phyloP scores from a whole-genome alignment of 2,888 invertebrate genomes.

The Dromius quadrimaculatus region DNA sequence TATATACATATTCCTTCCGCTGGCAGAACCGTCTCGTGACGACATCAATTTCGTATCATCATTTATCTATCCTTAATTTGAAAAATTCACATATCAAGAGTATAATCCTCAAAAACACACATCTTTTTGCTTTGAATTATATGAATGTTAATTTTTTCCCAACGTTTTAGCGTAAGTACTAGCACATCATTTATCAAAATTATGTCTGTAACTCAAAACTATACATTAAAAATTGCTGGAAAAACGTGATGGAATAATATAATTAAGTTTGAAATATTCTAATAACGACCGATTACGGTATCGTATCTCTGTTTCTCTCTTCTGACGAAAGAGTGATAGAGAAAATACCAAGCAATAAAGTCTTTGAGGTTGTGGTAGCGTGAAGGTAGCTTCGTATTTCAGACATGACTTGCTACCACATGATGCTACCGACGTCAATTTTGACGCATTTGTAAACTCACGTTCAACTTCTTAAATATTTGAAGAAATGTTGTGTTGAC shows the following conservation, averaged over 20 bases:
- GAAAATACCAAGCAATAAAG: conserved; percentile 25
- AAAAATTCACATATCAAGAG: no score
- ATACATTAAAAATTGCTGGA: conserved; percentile 22
- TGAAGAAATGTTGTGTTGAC: no score
- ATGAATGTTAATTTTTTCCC: not conserved
- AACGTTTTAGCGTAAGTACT: not conserved
- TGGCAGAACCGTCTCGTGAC: no score
- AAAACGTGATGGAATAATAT: conserved; percentile 30
- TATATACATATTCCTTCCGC: no score
- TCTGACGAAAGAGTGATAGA: conserved; percentile 1
- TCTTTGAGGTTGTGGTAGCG: conserved; percentile 18
- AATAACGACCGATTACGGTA: conserved; percentile 24
- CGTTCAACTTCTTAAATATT: no score
- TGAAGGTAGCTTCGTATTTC: conserved; percentile 24
- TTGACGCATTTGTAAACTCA: conserved; percentile 34
- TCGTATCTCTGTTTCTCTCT: conserved; percentile 24
- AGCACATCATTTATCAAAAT: conserved; percentile 36
- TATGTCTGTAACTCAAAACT: conserved; percentile 28
- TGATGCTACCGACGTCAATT: conserved; percentile 32
- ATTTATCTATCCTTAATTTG: no score
- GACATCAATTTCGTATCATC: no score
- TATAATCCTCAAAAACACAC: not conserved
- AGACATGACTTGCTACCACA: conserved; percentile 33
- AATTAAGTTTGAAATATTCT: conserved; percentile 36
- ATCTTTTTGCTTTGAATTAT: not conserved